Base-by-base conservation (phyloP, 2,888 invertebrate species). In the Tachina fera region DNA sequence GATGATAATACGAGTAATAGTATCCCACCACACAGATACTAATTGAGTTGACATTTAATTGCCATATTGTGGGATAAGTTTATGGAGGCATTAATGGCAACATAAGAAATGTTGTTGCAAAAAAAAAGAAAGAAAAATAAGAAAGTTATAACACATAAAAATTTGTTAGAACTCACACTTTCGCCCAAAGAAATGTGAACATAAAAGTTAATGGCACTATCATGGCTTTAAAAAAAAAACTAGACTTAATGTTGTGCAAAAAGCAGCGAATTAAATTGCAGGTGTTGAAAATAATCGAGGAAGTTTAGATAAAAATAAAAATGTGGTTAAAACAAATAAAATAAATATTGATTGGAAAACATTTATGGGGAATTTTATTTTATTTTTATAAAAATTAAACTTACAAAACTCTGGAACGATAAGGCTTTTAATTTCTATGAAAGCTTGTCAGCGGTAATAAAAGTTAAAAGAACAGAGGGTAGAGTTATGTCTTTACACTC, bases 1-100 rank as follows among this genome's bases (percentile, higher is more conserved):
- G 51, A 67, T 75, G 60, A 65, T 45, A 56, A n/a, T n/a, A n/a
- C n/a, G n/a, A n/a, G n/a, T n/a, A n/a, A 41, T 61, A 31, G 31
- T 31, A 31, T 31, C 41, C 60, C 45, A 43, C 14, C 65, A 72
- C 65, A 72, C 68, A 75, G 58, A 61, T 77, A 78, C 85, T 85
- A 82, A 85, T 85, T 85, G 74, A 74, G 81, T 81, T 81, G 74
- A 74, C 80, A 85, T 85, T 85, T 85, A 82, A 85, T 85, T 82
- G 81, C 78, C 16, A n/a, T 31, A 45, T 65, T n/a, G 31, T 31
- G 31, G 31, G 31, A 16, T 71, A 53, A 68, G 22, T 77, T 77
- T 60, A 77, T 79, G 19, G 56, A 45, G 19, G 19, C 72, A 65
- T 65, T 56, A 71, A 72, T 41, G 60, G 14, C 16, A 47, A 14